Evolutionary conservation across 1,140 invertebrate genomes (phyloP), one percentile per base, ranked within the genome.

Genomic region (Arctopsyche grandis): DNA sequence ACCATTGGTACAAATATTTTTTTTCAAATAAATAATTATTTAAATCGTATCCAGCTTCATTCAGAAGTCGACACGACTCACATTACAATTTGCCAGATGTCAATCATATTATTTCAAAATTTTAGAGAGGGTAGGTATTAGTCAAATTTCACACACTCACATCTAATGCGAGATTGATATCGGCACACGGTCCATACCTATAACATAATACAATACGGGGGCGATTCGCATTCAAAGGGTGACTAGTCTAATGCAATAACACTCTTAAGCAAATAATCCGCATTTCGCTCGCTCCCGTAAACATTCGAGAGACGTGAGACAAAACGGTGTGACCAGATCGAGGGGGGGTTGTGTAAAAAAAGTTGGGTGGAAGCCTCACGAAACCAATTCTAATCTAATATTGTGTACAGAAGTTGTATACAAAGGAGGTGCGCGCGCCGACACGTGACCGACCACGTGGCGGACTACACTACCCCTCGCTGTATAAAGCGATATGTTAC

Each of bases 301-400:
- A 81, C 80, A 79, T 81, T 79, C 24, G 80, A 81, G 80, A 81
- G 80, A 81, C 80, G 80, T 81, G 80, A 79, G 66, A 77, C 77
- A 80, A 79, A 78, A 82, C 74, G 52, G 71, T 74, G 71, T 24
- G 70, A 79, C 52, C 29, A 77, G 63, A 74, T 77, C 63, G 56
- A 16, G 48, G 48, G 48, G 16, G 1, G 22, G 14, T 5, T 16
- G n/a, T 19, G 21, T 21, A 52, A 22, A 60, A 63, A 48, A 38
- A 38, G 29, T 38, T 7, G 29, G 29, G 29, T 38, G 29, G 29
- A 38, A 7, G 29, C 29, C 22, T 63, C 19, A n/a, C 79, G 74
- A 77, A 79, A 80, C 79, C 77, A 82, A 82, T 82, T 82, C 73
- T 80, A 80, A 80, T 82, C 79, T 80, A 80, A 80, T 82, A 80